Base-by-base conservation (phyloP, 2,797 vertebrate species). In the Poeciliopsis infans region DNA sequence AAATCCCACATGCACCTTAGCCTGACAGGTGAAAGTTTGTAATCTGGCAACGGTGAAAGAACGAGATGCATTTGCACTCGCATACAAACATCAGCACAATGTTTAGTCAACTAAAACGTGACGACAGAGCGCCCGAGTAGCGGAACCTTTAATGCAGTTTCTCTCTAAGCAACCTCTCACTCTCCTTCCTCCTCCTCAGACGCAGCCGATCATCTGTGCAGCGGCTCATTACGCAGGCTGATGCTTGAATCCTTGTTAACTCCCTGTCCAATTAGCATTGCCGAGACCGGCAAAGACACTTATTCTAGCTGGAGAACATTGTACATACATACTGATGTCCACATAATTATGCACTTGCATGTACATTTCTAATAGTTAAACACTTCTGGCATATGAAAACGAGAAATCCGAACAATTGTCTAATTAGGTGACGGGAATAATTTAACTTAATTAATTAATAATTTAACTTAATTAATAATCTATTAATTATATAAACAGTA, bases 191-290 rank as follows among this genome's bases (percentile, higher is more conserved):
- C 87, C 80, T 92, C 87, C 84, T 92, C 81, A 86, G 86, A 92
- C 76, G 84, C 74, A 76, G 85, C 84, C 72, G 73, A 80, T 91
- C 81, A 78, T 87, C 74, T 83, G 85, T 88, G 90, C 87, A 83
- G 83, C 75, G 87, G 83, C 92, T 94, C 92, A 93, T 93, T 93
- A 94, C 85, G 71, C 89, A 91, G 87, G 86, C 91, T 92, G 93
- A 94, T 87, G 91, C 88, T 90, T 93, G 89, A 94, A 86, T 92
- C 86, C 91, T 93, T 92, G 95, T 95, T 94, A 95, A 93, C 94
- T 94, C 91, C 90, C 92, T 87, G 89, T 92, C 89, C 89, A 92
- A 94, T 95, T 96, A 95, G 88, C 94, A 94, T 95, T 92, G 91
- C 92, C 90, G 72, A 90, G 90, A 87, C 87, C 84, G 91, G 85